Percentiles rank a stretch among this genome's conserved stretches.
Evolutionary conservation across 2,888 invertebrate genomes (phyloP).

Genomic region (Scelioninae gen. 1): DNA sequence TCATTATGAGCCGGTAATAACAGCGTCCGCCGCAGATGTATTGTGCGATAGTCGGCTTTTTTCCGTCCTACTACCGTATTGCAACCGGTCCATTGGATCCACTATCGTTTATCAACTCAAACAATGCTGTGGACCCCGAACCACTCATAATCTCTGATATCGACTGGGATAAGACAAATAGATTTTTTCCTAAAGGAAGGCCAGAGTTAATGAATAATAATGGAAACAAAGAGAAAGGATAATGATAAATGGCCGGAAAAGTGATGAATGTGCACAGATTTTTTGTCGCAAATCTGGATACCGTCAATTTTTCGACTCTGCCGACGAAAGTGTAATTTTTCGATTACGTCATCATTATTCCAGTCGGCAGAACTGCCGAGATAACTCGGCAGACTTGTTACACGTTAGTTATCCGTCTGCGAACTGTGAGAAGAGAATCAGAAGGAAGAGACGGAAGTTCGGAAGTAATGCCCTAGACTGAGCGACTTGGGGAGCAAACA

Average conservation of each 20-base stretch:
- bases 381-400: constrained; percentile 67
- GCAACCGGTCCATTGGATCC: constrained; percentile 68
- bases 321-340: constrained; percentile 3
- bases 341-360: constrained; percentile 48
- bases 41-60: constrained; percentile 50
- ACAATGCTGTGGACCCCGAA: constrained; percentile 70
- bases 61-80: constrained; percentile 56
- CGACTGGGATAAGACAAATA: constrained; percentile 59
- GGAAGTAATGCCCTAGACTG: constrained; percentile 29
- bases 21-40: constrained; percentile 70
- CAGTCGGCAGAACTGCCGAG: constrained; percentile 24
- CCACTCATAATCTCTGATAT: constrained; percentile 58
- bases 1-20: constrained; percentile 80
- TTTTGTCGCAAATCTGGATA: not conserved
- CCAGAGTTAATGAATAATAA: constrained; percentile 56
- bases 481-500: constrained; percentile 30
- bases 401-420: constrained; percentile 62
- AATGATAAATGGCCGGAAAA: constrained; percentile 16
- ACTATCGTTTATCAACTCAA: constrained; percentile 75
- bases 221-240: constrained; percentile 21
- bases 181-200: constrained; percentile 27
- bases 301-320: not conserved
- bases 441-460: constrained; percentile 33
- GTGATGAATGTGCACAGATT: constrained; percentile 13
- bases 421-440: constrained; percentile 12